Evolutionary conservation across 1,140 invertebrate genomes (phyloP).

Genomic region (Ceratina calcarata): DNA sequence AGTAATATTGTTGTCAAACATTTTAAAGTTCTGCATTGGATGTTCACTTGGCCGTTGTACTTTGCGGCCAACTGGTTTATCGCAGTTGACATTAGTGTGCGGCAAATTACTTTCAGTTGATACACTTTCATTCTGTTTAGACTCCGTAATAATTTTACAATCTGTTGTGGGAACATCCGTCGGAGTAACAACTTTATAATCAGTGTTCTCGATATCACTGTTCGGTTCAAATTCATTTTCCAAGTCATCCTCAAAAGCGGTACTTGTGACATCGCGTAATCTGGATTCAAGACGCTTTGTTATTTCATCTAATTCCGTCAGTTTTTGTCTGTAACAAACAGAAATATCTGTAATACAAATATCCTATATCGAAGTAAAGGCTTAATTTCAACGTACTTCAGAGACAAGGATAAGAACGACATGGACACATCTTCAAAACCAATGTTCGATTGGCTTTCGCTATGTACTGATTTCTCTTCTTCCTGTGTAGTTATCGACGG

Average conservation of each 20-base stretch:
- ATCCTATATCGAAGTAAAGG: background rate
- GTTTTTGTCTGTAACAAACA: conserved; percentile 81
- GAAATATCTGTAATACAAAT: background rate
- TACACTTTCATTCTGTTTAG: conserved; percentile 12
- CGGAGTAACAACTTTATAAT: conserved; percentile 5
- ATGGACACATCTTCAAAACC: conserved; percentile 71
- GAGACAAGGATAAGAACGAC: conserved; percentile 73
- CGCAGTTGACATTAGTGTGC: conserved; percentile 19
- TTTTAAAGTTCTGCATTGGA: conserved; percentile 17
- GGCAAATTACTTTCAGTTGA: conserved; percentile 18
- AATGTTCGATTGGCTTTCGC: conserved; percentile 31
- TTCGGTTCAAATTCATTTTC: conserved; percentile 80
- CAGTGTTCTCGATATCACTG: conserved; percentile 62
- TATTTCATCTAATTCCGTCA: conserved; percentile 84
- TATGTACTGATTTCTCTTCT: conserved; percentile 18
- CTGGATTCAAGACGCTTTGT: conserved; percentile 82
- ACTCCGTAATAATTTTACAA: background rate
- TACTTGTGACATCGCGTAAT: conserved; percentile 82
- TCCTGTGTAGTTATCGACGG: conserved; percentile 6
- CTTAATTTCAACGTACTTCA: conserved; percentile 68
- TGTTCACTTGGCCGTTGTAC: conserved; percentile 30
- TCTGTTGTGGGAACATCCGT: background rate
- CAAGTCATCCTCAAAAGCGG: conserved; percentile 80
- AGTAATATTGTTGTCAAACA: conserved; percentile 1
- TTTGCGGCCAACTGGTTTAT: conserved; percentile 29